phyloP scores from a whole-genome alignment of 2,888 invertebrate species.

The Acrobasis repandana region DNA sequence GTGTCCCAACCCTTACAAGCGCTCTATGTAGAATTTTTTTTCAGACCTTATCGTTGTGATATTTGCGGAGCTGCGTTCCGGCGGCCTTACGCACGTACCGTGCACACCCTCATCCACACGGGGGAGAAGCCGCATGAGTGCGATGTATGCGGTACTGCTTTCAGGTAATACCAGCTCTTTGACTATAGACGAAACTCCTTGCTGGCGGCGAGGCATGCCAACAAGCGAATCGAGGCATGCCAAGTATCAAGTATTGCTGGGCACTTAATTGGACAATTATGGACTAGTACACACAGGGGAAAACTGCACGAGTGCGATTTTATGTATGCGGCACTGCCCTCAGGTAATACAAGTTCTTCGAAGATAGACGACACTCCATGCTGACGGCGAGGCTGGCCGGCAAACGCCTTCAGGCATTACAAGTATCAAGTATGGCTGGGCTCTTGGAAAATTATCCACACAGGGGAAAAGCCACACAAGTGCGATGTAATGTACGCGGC shows the following conservation, averaged over 20 bases:
- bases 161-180: slow-evolving; percentile 52
- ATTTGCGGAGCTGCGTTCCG: slow-evolving; percentile 76
- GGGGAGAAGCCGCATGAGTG: slow-evolving; percentile 77
- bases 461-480: neutral
- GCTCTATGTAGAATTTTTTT: too few relatives aligned
- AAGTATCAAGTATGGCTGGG: too few relatives aligned
- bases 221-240: too few relatives aligned
- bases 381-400: too few relatives aligned
- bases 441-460: too few relatives aligned
- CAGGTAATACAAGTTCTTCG: neutral
- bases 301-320: neutral
- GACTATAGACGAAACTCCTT: too few relatives aligned
- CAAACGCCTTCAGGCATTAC: too few relatives aligned
- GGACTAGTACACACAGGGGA: neutral
- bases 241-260: too few relatives aligned
- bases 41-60: slow-evolving; percentile 74
- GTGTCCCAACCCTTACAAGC: too few relatives aligned
- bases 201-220: too few relatives aligned
- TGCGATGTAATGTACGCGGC: neutral
- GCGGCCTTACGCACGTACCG: slow-evolving; percentile 72
- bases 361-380: too few relatives aligned
- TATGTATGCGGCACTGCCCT: neutral
- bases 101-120: slow-evolving; percentile 75
- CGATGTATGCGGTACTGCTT: slow-evolving; percentile 75
- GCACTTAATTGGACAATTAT: too few relatives aligned